phyloP scores from a whole-genome alignment of 2,113 vertebrate species.

The Notarius quadriscutis region DNA sequence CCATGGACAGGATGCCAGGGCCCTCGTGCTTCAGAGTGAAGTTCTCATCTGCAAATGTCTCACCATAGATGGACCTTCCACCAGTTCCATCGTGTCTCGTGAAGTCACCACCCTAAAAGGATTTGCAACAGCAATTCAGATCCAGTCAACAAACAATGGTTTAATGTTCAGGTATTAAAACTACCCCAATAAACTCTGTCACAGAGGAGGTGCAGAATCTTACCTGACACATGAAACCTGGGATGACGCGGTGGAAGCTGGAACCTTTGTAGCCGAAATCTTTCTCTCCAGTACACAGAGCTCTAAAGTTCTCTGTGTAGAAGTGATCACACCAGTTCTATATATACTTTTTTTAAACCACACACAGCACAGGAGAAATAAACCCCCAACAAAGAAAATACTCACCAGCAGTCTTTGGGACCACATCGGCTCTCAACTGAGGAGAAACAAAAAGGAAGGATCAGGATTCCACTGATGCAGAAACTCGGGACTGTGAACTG shows the following conservation, averaged over 20 bases:
- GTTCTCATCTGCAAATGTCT: slow-evolving; percentile 91
- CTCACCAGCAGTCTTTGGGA: slow-evolving; percentile 91
- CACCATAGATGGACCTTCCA: slow-evolving; percentile 91
- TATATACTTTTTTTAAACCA: neutral
- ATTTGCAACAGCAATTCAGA: neutral
- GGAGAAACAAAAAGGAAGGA: slow-evolving; percentile 9
- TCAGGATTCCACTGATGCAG: neutral
- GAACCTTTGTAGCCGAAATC: slow-evolving; percentile 91
- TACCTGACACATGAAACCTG: slow-evolving; percentile 95
- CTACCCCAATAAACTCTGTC: too few species aligned
- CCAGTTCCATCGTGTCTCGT: slow-evolving; percentile 92
- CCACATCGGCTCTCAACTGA: slow-evolving; percentile 85
- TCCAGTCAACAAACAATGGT: neutral
- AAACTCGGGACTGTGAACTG: neutral
- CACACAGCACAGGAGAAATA: neutral
- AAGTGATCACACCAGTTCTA: too few species aligned
- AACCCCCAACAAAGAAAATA: slow-evolving; percentile 15
- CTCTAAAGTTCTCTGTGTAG: slow-evolving; percentile 86
- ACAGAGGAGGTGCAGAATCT: neutral
- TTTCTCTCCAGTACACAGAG: slow-evolving; percentile 88
- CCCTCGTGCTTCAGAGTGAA: slow-evolving; percentile 86
- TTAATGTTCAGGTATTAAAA: neutral
- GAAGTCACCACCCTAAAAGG: slow-evolving; percentile 87
- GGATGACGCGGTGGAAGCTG: slow-evolving; percentile 89
- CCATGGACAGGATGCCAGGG: slow-evolving; percentile 89